Evolutionary conservation across 2,113 vertebrate species (phyloP), one percentile per base, ranked within the genome.

Genomic region (Vidua macroura): DNA sequence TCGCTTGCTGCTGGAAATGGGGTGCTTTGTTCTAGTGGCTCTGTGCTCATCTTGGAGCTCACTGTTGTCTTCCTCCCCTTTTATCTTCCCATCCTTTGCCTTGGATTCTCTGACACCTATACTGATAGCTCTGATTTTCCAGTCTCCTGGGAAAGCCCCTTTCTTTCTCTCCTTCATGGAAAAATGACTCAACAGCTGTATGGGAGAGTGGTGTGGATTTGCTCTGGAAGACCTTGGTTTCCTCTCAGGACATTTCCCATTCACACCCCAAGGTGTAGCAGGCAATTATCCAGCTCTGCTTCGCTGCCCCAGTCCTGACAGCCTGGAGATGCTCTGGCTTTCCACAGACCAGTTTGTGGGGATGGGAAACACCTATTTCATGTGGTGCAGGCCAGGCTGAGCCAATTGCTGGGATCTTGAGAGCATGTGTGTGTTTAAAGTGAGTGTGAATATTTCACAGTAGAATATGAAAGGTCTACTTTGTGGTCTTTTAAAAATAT

Each of bases 401-500:
- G 90, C 24, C 73, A 77, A 39, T 25, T 77, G 78, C 35, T 70
- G 55, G 59, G 78, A 72, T 58, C 72, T 43, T 92, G 67, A 83
- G 63, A 83, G 46, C 63, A 77, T 19, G 68, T 86, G 75, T 83
- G 39, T 70, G 59, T 60, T 92, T 92, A 55, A 92, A 93, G 41
- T 19, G 72, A 76, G 70, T 51, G 80, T 53, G 75, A 90, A 44
- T 92, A 67, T 86, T 93, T 94, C 60, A 59, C 51, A 70, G 76
- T 59, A 77, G 91, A 94, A 81, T 81, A 93, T 56, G 83, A 92
- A 73, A 94, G 86, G 72, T 74, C 92, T 92, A 83, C 83, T 95
- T 95, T 88, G 92, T 81, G 92, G 83, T 93, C 95, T 95, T 88
- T 69, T 73, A 93, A 94, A 94, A 88, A 83, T 81, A 88, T 96